phyloP scores from a whole-genome alignment of 2,888 invertebrate species.

The Lamellibrachia satsuma region DNA sequence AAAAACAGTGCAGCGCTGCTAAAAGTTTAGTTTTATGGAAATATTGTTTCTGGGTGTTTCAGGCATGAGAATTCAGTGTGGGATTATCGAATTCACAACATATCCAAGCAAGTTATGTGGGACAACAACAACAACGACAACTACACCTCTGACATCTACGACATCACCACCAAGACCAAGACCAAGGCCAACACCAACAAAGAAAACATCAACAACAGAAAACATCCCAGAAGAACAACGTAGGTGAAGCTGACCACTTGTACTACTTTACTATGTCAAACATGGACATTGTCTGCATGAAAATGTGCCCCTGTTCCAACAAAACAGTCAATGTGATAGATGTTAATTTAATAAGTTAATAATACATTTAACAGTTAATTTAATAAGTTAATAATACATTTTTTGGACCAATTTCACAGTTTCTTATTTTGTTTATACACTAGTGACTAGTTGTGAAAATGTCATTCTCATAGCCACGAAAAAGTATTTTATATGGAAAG shows the following conservation, averaged over 20 bases:
- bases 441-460: too few species aligned
- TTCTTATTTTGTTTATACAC: too few species aligned
- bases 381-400: too few species aligned
- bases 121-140: background rate
- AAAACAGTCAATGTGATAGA: background rate
- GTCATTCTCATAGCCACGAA: too few species aligned
- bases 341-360: background rate
- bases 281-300: background rate
- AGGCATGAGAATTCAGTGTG: background rate
- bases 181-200: background rate
- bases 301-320: background rate
- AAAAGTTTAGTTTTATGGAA: background rate
- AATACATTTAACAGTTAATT: too few species aligned
- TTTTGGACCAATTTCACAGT: too few species aligned
- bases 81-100: background rate
- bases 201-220: background rate
- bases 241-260: background rate
- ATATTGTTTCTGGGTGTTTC: background rate
- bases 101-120: background rate
- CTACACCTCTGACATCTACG: background rate
- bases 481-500: too few species aligned
- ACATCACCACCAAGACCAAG: background rate
- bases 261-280: background rate
- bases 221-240: background rate
- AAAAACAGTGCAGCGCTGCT: background rate